Evolutionary conservation across 2,888 invertebrate species (phyloP).

Genomic region (Heteropelma amictum): DNA sequence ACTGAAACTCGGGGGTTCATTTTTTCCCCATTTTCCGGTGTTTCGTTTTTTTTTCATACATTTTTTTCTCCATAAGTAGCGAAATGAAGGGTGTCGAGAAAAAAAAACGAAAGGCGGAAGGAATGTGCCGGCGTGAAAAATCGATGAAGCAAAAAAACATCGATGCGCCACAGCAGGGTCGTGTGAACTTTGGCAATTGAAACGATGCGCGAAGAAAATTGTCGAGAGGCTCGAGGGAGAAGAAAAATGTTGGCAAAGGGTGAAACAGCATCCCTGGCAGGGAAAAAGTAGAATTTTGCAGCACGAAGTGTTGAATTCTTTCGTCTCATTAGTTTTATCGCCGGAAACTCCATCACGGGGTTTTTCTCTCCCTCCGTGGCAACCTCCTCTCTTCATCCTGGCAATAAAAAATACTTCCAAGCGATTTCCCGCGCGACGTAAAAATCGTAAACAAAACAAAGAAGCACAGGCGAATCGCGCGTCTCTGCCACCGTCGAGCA

Average conservation of each 20-base stretch:
- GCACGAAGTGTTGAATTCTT: conserved; percentile 34
- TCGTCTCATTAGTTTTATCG: conserved; percentile 50
- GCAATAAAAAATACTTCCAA: conserved; percentile 40
- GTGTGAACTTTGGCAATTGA: conserved; percentile 49
- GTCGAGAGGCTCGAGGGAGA: conserved; percentile 1
- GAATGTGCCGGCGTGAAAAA: conserved; percentile 5
- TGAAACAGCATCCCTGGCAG: conserved; percentile 15
- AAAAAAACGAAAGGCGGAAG: conserved; percentile 24
- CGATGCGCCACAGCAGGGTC: conserved; percentile 32
- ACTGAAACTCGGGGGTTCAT: conserved; percentile 35
- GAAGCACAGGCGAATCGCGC: too few relatives aligned
- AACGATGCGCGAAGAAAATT: conserved; percentile 15
- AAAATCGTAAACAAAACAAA: too few relatives aligned
- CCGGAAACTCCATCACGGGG: not conserved
- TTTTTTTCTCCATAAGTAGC: conserved; percentile 14
- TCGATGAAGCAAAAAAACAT: conserved; percentile 4
- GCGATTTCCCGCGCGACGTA: conserved; percentile 44
- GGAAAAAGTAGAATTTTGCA: conserved; percentile 11
- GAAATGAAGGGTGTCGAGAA: conserved; percentile 5
- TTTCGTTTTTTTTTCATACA: not conserved
- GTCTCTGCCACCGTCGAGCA: too few relatives aligned
- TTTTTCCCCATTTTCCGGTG: conserved; percentile 5
- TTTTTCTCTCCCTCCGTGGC: not conserved
- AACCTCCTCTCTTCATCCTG: not conserved
- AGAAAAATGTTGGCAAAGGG: conserved; percentile 28